A percentile compares a stretch with the other conserved stretches of the same genome.
phyloP scores from a whole-genome alignment of 1,140 invertebrate genomes.

The Goniozus legneri region DNA sequence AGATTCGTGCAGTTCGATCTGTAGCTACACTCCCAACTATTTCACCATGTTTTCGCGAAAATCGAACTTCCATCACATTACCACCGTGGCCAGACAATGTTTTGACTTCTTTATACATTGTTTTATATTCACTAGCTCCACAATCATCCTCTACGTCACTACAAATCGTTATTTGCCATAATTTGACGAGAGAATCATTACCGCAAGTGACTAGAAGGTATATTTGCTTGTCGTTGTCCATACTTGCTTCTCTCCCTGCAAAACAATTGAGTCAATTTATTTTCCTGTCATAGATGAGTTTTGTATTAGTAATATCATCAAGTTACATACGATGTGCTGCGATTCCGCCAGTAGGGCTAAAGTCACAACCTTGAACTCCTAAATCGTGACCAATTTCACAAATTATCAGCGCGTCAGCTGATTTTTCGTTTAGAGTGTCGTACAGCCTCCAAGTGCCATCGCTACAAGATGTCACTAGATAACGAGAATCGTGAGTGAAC shows the following conservation, averaged over 20 bases:
- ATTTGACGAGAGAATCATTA: conserved; percentile 68
- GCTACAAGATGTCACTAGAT: conserved; percentile 63
- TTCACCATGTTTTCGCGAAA: conserved; percentile 55
- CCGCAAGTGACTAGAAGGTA: conserved; percentile 68
- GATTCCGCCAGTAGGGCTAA: conserved; percentile 54
- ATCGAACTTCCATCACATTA: conserved; percentile 60
- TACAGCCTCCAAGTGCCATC: conserved; percentile 60
- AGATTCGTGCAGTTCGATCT: conserved; percentile 63
- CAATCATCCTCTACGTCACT: conserved; percentile 7
- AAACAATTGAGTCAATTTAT: not conserved
- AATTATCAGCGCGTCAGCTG: conserved; percentile 22
- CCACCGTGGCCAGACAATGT: conserved; percentile 56
- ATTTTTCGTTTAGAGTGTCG: conserved; percentile 19
- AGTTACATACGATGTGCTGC: conserved; percentile 18
- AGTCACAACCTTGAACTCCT: conserved; percentile 66
- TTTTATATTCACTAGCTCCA: conserved; percentile 1
- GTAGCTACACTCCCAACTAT: conserved; percentile 61
- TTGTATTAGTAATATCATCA: not conserved
- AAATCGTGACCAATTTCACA: conserved; percentile 67
- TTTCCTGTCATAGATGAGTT: not conserved
- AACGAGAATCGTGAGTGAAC: conserved; percentile 64
- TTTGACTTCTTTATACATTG: conserved; percentile 25
- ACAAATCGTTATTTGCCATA: conserved; percentile 62
- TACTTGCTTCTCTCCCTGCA: conserved; percentile 26
- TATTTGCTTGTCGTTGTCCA: conserved; percentile 28